Evolutionary conservation across 2,797 vertebrate genomes (phyloP).

Genomic region (Diceros bicornis): DNA sequence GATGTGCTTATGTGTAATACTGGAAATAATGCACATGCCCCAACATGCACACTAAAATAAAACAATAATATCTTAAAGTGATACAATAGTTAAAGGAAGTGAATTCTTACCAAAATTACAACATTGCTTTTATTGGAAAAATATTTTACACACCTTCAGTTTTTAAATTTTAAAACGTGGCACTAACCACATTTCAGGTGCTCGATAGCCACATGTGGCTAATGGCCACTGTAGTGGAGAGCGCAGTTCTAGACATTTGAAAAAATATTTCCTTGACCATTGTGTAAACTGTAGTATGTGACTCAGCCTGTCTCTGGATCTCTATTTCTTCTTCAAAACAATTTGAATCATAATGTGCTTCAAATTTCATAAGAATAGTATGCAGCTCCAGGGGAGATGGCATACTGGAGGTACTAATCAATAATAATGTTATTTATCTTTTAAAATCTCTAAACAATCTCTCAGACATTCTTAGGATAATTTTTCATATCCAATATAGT

Average conservation of each 20-base stretch:
- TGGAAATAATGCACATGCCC: neutral
- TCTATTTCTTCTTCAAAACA: neutral
- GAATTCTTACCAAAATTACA: neutral
- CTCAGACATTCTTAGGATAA: neutral
- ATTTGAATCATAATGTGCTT: neutral
- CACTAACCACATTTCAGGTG: neutral
- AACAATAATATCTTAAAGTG: neutral
- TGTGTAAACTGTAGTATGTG: neutral
- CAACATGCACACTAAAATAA: neutral
- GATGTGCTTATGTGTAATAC: no score
- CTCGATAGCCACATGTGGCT: neutral
- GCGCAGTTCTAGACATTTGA: neutral
- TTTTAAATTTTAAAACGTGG: neutral
- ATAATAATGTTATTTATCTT: constrained; percentile 6
- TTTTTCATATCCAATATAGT: neutral
- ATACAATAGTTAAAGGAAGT: neutral
- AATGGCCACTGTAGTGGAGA: neutral
- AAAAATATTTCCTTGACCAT: neutral
- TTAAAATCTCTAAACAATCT: neutral
- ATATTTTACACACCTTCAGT: neutral
- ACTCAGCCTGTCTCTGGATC: neutral
- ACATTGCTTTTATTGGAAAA: neutral
- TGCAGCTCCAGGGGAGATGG: neutral
- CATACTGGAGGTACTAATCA: neutral
- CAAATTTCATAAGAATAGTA: neutral